These are phyloP conservation scores for Stratiomys singularior DNA, from an alignment of 2,888 invertebrate genomes.

Conservation along the genomic window DNA sequence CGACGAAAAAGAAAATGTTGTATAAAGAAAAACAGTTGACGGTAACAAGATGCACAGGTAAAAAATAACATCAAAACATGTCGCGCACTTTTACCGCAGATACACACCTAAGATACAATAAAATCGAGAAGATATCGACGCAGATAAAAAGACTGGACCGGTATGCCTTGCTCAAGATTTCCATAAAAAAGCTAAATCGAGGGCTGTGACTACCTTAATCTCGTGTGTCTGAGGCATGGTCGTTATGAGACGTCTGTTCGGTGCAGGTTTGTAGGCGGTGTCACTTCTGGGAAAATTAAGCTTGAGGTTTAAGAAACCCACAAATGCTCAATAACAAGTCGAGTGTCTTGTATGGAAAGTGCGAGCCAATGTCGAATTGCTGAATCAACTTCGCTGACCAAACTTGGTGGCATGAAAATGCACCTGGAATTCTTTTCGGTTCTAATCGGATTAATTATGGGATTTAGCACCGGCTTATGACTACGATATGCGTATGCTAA, in stretches of 20 bases:
- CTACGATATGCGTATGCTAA: no score
- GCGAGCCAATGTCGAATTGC: neutral
- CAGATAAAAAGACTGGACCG: neutral
- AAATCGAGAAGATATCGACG: neutral
- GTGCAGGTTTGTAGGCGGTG: neutral
- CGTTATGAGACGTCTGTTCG: neutral
- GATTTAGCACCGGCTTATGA: no score
- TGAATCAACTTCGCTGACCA: neutral
- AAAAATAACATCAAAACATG: conserved; percentile 5
- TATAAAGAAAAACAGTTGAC: neutral
- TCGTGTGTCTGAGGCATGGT: neutral
- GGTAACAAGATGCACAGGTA: neutral
- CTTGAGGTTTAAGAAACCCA: neutral
- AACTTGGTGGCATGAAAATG: neutral
- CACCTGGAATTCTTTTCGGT: no score
- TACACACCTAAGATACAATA: neutral
- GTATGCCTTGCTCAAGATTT: conserved; percentile 1
- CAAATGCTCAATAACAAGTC: neutral
- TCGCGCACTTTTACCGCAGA: conserved; percentile 28
- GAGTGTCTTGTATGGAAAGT: neutral
- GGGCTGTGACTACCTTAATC: neutral
- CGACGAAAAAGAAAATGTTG: neutral
- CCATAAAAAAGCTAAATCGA: neutral
- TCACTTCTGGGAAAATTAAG: conserved; percentile 3
- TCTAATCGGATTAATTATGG: no score